phyloP scores from a whole-genome alignment of 2,797 vertebrate genomes.

The Martes flavigula region DNA sequence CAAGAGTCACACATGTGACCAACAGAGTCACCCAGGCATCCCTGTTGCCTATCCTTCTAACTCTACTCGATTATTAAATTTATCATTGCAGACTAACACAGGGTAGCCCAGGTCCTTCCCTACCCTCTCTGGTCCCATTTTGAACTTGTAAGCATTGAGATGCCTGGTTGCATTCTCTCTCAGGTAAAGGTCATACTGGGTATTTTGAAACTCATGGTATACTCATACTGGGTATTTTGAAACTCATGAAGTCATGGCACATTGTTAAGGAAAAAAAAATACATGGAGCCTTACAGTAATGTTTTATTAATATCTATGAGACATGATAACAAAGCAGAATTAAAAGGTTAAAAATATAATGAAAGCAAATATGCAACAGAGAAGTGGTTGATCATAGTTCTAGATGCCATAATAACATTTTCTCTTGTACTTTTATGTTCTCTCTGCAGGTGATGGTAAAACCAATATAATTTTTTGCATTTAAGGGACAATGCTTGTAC shows the following conservation, averaged over 20 bases:
- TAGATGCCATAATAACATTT: neutral
- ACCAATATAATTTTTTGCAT: neutral
- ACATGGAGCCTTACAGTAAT: neutral
- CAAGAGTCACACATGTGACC: neutral
- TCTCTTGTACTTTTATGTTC: neutral
- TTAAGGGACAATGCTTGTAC: neutral
- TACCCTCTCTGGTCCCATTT: neutral
- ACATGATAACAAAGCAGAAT: neutral
- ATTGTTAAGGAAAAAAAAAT: neutral
- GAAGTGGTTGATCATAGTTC: neutral
- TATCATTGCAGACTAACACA: neutral
- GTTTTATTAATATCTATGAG: neutral
- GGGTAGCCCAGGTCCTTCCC: neutral
- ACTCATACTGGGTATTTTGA: neutral
- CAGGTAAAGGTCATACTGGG: neutral
- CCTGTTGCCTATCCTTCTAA: neutral
- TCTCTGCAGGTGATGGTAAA: slow-evolving; percentile 22
- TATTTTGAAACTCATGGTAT: neutral
- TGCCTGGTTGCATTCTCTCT: neutral
- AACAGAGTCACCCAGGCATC: neutral
- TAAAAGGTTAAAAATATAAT: neutral
- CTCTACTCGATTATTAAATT: neutral
- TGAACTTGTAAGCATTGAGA: neutral
- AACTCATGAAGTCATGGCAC: neutral
- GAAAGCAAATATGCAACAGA: neutral